phyloP scores from a whole-genome alignment of 2,888 invertebrate species.

The Dasypogon diadema region DNA sequence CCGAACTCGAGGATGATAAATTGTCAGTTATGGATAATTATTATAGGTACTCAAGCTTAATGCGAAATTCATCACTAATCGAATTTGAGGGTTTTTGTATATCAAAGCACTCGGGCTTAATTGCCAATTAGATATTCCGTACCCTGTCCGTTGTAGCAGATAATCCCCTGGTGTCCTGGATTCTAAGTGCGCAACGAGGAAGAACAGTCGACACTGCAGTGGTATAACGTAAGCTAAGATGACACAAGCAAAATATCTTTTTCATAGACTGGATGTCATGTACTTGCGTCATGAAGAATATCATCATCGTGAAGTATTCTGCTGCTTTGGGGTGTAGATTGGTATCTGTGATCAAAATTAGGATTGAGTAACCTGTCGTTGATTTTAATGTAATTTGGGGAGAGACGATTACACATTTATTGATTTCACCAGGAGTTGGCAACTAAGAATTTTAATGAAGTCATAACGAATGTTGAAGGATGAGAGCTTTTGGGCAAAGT shows the following conservation, averaged over 20 bases:
- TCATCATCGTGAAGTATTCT: background rate
- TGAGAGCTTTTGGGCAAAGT: background rate
- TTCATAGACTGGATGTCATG: background rate
- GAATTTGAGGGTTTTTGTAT: conserved; percentile 33
- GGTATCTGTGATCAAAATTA: conserved; percentile 17
- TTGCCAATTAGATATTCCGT: background rate
- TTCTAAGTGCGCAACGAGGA: background rate
- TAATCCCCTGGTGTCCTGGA: background rate
- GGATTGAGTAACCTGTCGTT: background rate
- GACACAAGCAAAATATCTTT: conserved; percentile 13
- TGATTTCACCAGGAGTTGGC: background rate
- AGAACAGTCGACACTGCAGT: background rate
- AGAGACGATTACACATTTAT: conserved; percentile 32
- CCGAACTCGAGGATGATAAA: conserved; percentile 24
- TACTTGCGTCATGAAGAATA: background rate
- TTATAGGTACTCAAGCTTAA: conserved; percentile 13
- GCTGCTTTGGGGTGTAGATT: background rate
- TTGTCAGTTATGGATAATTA: conserved; percentile 30
- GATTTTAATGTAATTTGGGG: background rate
- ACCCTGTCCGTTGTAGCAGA: background rate
- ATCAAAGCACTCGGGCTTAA: conserved; percentile 1
- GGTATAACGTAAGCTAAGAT: background rate
- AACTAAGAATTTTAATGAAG: conserved; percentile 16
- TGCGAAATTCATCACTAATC: conserved; percentile 43
- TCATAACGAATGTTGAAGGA: background rate